These are phyloP conservation scores for Hirundo rustica DNA, from an alignment of 2,797 vertebrate genomes.

Conservation along the genomic window DNA sequence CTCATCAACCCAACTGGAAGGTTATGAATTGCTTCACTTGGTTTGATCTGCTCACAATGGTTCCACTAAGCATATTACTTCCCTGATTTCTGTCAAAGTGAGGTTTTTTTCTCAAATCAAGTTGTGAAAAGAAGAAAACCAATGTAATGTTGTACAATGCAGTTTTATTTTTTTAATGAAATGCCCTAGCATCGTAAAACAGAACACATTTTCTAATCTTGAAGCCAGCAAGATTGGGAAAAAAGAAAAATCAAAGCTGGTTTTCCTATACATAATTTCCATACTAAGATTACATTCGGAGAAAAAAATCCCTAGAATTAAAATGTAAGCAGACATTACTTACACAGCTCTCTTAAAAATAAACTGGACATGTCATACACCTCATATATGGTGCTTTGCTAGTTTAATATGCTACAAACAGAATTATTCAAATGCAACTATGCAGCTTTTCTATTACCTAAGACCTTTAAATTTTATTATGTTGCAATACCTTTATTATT, in stretches of 20 bases:
- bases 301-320: not conserved
- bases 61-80: not conserved
- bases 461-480: not conserved
- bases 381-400: not conserved
- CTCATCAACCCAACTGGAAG: not conserved
- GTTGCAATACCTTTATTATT: not conserved
- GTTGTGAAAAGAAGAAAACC: not conserved
- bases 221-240: constrained; percentile 75
- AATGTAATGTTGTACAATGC: not conserved
- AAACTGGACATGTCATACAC: not conserved
- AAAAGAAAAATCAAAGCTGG: not conserved
- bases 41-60: not conserved
- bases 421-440: constrained; percentile 30
- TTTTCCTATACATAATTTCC: not conserved
- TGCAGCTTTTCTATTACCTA: constrained; percentile 11
- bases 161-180: constrained; percentile 66
- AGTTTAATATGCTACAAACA: not conserved
- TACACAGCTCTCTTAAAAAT: not conserved
- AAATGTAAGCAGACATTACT: not conserved
- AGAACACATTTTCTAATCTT: constrained; percentile 60
- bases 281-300: not conserved
- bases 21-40: not conserved
- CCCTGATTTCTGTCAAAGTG: not conserved
- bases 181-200: constrained; percentile 13
- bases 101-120: not conserved